Evolutionary conservation across 1,140 invertebrate genomes (phyloP).

Genomic region (Rhyzopertha dominica): DNA sequence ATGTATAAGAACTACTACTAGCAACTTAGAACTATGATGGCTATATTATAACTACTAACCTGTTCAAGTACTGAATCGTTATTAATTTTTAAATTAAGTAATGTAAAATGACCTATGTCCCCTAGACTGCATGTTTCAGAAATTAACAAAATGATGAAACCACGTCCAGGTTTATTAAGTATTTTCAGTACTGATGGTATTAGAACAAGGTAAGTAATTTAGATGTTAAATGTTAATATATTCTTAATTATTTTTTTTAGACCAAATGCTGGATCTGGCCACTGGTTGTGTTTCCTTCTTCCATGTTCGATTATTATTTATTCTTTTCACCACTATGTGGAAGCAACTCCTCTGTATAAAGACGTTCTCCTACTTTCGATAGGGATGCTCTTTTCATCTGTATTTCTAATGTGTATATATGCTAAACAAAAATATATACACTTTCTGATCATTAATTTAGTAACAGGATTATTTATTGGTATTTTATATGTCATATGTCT

Average conservation of each 20-base stretch:
- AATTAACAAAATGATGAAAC: no score
- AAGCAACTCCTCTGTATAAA: constrained; percentile 45
- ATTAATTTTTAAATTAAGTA: no score
- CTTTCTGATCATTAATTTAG: constrained; percentile 15
- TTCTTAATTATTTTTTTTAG: constrained; percentile 37
- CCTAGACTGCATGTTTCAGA: no score
- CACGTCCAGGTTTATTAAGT: no score
- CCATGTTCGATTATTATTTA: constrained; percentile 48
- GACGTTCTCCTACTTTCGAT: constrained; percentile 39
- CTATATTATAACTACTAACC: no score
- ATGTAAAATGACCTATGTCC: no score
- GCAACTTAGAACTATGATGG: no score
- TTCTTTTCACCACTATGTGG: constrained; percentile 41
- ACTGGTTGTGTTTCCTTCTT: constrained; percentile 53
- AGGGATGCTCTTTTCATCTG: constrained; percentile 26
- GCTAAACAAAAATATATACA: constrained; percentile 18
- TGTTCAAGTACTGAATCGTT: no score
- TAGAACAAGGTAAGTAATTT: constrained; percentile 12
- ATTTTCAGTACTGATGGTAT: constrained; percentile 10
- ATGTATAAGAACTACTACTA: no score
- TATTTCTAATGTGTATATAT: constrained; percentile 27
- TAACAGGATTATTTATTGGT: constrained; percentile 24
- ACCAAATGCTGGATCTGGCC: constrained; percentile 48
- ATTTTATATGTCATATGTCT: constrained; percentile 26
- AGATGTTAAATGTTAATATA: constrained; percentile 1